Base-by-base conservation (phyloP, 1,140 invertebrate species). In the Ceratitis capitata region DNA sequence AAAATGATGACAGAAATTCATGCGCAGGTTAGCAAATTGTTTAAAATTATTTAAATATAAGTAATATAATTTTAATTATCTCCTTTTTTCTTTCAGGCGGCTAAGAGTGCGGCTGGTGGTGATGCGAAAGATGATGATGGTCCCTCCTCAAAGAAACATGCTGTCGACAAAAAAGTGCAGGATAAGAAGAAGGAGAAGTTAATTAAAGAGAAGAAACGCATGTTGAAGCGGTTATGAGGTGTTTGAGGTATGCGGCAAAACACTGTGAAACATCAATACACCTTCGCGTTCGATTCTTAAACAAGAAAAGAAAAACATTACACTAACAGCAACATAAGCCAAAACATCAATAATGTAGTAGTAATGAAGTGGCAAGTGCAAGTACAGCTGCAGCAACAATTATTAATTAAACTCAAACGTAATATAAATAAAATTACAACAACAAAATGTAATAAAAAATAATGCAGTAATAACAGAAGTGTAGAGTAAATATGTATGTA, bases 1-100 rank as follows among this genome's bases (percentile, higher is more conserved):
- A 96, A 96, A 93, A 96, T 98, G 95, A 98, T 98, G 95, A 98
- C 97, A 51, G 97, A 98, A 94, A 98, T 98, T 89, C 97, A 98
- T 94, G 97, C 97, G 78, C 94, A 90, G 88, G 90, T 91, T 51
- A 85, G 83, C 84, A 23, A 51, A 84, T 69, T 32, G 83, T 78
- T 64, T 61, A 1, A 23, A 82, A 82, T 42, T 82, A 0, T 45
- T 0, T 2, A 47, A 6, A 69, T 69, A 58, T 23, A 26, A 23
- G 19, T 39, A 32, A 35, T 29, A 61, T 61, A 61, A 47, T 35
- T 74, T n/a, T 53, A 35, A 51, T 51, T 29, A 7, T 29, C n/a
- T 51, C n/a, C 16, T 45, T 26, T n/a, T 84, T 45, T 9, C 35
- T 86, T 32, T 35, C 53, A 92, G 91, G 85, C 92, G 32, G 89